Evolutionary conservation across 1,140 invertebrate species (phyloP).

Genomic region (Trachymyrmex cornetzi): DNA sequence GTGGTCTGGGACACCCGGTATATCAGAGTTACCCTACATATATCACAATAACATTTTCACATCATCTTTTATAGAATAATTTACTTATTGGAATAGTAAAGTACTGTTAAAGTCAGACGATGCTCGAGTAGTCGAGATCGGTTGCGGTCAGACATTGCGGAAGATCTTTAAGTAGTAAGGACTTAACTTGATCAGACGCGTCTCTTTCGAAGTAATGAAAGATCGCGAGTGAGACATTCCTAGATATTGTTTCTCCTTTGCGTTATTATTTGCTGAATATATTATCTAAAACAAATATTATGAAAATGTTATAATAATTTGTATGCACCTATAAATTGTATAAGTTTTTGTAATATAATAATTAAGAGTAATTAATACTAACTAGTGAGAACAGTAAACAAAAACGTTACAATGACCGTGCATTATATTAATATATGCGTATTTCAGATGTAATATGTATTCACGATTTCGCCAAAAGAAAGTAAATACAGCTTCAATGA

Average conservation of each 20-base stretch:
- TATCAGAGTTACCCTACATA: no score
- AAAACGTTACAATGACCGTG: neutral
- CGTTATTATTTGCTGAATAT: neutral
- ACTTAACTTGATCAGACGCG: neutral
- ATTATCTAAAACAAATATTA: neutral
- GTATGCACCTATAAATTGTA: neutral
- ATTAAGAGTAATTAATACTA: neutral
- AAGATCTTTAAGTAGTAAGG: slow-evolving; percentile 17
- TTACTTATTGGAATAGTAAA: neutral
- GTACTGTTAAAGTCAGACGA: neutral
- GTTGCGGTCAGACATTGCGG: neutral
- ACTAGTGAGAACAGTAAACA: neutral
- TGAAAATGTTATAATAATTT: neutral
- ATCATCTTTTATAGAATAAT: neutral
- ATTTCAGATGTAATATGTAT: neutral
- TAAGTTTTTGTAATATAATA: neutral
- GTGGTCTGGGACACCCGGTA: no score
- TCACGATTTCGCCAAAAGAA: slow-evolving; percentile 7
- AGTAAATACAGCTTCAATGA: neutral
- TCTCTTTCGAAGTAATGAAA: neutral
- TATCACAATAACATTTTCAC: neutral
- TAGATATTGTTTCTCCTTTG: neutral
- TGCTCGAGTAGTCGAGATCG: neutral
- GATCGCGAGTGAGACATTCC: neutral
- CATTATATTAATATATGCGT: neutral